These are phyloP conservation scores for Cheirogaleus medius DNA, from an alignment of 2,113 vertebrate genomes.

Conservation along the genomic window DNA sequence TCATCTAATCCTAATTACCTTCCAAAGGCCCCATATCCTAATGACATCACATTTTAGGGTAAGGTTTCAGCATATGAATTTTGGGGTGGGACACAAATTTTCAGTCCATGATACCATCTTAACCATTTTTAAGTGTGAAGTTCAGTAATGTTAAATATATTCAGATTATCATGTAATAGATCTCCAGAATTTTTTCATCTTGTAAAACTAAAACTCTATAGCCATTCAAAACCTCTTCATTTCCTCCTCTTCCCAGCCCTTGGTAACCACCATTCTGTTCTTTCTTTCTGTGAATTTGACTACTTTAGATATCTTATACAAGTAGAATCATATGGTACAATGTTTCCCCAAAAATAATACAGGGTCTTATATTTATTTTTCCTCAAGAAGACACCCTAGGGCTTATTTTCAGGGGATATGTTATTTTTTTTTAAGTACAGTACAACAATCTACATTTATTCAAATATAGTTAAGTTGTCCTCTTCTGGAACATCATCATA, in stretches of 20 bases:
- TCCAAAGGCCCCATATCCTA: neutral
- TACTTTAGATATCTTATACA: neutral
- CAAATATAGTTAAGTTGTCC: too few relatives aligned
- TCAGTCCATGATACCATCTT: neutral
- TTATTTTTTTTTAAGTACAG: too few relatives aligned
- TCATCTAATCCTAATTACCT: neutral
- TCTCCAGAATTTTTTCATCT: neutral
- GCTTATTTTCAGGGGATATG: too few relatives aligned
- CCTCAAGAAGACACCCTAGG: too few relatives aligned
- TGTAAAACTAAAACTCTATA: neutral
- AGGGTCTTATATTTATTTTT: too few relatives aligned
- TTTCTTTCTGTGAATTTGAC: neutral
- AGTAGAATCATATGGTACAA: neutral
- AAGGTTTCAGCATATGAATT: neutral
- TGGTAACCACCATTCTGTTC: neutral
- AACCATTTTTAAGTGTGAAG: neutral
- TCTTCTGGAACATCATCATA: too few relatives aligned
- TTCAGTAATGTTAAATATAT: neutral
- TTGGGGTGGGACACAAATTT: neutral
- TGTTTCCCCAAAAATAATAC: too few relatives aligned
- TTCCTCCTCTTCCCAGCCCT: neutral
- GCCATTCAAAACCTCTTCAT: neutral
- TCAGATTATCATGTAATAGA: neutral
- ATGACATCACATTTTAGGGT: neutral
- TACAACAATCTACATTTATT: too few relatives aligned